These are phyloP conservation scores for Gastracanthus pulcherrimus DNA, from an alignment of 2,888 invertebrate genomes.

Conservation along the genomic window DNA sequence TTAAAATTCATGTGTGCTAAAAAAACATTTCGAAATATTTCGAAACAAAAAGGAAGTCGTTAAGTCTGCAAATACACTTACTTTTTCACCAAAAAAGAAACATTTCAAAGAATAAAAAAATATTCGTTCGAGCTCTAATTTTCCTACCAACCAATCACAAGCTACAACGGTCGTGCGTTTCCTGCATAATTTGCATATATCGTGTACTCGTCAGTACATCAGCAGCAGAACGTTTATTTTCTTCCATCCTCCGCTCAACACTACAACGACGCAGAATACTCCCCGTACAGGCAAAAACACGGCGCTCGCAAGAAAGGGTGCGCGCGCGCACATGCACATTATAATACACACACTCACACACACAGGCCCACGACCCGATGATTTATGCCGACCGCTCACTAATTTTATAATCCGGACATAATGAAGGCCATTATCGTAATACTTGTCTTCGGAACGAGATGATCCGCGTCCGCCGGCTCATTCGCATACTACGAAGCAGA, in stretches of 20 bases:
- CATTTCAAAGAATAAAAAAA: neutral
- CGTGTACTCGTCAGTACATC: neutral
- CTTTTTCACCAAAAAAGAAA: too few species aligned
- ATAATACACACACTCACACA: neutral
- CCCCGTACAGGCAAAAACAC: neutral
- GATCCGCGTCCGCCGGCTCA: constrained; percentile 63
- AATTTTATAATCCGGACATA: constrained; percentile 73
- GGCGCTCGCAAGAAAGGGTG: neutral
- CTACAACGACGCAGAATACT: neutral
- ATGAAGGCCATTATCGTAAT: constrained; percentile 75
- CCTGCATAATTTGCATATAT: neutral
- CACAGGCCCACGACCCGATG: constrained; percentile 57
- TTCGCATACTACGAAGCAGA: neutral
- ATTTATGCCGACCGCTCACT: constrained; percentile 71
- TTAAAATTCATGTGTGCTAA: too few species aligned
- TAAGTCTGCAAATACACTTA: too few species aligned
- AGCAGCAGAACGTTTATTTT: too few species aligned
- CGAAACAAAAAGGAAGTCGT: too few species aligned
- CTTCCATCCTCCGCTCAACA: too few species aligned
- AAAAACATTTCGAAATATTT: too few species aligned
- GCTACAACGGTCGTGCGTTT: neutral
- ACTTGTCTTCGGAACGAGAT: constrained; percentile 72
- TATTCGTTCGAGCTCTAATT: neutral
- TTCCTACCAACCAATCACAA: neutral
- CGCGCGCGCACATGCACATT: neutral